Percentiles rank a stretch among this genome's conserved stretches.
Conservation (phyloP, 2,888 invertebrate species). For the Drosophila falleni region DNA sequence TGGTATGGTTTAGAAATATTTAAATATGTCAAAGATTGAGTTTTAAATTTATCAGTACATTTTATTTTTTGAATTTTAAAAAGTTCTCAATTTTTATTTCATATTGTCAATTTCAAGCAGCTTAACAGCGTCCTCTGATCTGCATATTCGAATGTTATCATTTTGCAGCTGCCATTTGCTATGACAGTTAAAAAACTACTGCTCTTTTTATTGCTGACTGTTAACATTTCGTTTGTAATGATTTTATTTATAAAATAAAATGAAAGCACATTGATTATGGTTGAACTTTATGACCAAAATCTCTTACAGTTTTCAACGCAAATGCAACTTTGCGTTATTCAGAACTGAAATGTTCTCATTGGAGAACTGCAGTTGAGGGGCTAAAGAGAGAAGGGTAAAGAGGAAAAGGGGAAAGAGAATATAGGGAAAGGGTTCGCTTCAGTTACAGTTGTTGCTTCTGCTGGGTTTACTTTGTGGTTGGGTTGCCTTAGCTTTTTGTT, state of each 20-base stretch:
- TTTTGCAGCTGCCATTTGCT: conserved; percentile 4
- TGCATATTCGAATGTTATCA: conserved; percentile 5
- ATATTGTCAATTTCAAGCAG: neutral
- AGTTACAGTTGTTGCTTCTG: conserved; percentile 16
- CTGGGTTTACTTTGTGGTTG: conserved; percentile 23
- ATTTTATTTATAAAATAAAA: conserved; percentile 12
- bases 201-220: conserved; percentile 12
- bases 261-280: conserved; percentile 15
- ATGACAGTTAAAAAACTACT: conserved; percentile 19
- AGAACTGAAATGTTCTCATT: conserved; percentile 6
- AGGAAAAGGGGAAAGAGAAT: no score
- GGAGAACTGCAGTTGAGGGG: neutral
- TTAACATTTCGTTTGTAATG: conserved; percentile 10
- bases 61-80: neutral
- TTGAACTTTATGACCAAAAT: conserved; percentile 9
- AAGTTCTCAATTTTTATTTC: neutral
- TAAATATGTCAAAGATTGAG: no score
- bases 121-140: conserved; percentile 1
- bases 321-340: conserved; percentile 5
- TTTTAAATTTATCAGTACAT: neutral
- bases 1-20: no score
- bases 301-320: neutral
- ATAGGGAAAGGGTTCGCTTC: neutral
- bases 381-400: neutral
- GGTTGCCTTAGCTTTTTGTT: conserved; percentile 59